These are phyloP conservation scores for Heliconius charithonia DNA, from an alignment of 2,888 invertebrate species.

Conservation along the genomic window DNA sequence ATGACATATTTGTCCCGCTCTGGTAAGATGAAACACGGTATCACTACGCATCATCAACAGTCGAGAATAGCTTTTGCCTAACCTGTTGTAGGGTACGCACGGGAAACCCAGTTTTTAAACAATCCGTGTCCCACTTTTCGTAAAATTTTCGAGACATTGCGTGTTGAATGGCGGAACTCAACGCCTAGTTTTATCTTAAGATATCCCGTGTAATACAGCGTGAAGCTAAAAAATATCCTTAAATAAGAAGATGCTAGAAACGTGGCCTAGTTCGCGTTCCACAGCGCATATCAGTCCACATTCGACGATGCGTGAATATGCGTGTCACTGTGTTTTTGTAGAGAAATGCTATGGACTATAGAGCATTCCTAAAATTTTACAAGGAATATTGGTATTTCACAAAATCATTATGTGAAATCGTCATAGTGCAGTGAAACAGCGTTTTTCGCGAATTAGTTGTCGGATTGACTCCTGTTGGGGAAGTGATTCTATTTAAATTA, in stretches of 20 bases:
- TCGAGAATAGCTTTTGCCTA: too few species aligned
- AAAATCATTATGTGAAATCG: too few species aligned
- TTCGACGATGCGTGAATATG: neutral
- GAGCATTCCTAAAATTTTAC: neutral
- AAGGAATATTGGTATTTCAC: neutral
- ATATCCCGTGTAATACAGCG: neutral
- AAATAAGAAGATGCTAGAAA: neutral
- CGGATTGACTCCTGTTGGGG: neutral
- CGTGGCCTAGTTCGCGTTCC: slow-evolving; percentile 4
- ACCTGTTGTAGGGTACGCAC: too few species aligned
- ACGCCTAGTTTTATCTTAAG: too few species aligned
- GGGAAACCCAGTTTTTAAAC: too few species aligned
- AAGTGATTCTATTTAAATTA: neutral
- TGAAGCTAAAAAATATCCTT: neutral
- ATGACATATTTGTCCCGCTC: too few species aligned
- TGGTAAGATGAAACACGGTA: too few species aligned
- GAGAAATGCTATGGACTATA: neutral
- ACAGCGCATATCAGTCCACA: neutral
- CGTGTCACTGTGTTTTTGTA: neutral
- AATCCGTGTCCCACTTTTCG: too few species aligned
- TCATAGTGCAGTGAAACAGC: too few species aligned
- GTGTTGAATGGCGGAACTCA: too few species aligned
- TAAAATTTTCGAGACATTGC: too few species aligned
- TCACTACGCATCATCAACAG: too few species aligned
- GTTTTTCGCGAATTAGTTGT: neutral